Evolutionary conservation across 2,113 vertebrate species (phyloP).

Genomic region (Corvus hawaiiensis): DNA sequence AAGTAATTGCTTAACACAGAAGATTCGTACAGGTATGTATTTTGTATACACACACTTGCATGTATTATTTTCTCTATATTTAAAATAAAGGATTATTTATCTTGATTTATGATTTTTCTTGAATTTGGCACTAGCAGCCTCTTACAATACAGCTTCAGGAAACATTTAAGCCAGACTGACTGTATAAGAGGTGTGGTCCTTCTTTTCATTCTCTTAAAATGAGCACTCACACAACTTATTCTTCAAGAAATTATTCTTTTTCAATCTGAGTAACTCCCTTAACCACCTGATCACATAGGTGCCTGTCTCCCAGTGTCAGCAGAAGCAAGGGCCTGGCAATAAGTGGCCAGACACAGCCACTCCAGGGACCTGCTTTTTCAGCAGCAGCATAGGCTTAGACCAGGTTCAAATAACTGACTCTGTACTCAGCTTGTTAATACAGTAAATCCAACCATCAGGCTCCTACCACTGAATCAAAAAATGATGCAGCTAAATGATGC

Average conservation of each 20-base stretch:
- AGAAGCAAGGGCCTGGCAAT: background rate
- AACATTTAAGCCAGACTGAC: background rate
- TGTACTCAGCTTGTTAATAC: background rate
- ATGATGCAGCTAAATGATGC: slow-evolving; percentile 26
- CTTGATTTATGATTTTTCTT: background rate
- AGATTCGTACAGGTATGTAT: background rate
- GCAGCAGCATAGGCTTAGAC: background rate
- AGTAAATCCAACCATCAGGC: background rate
- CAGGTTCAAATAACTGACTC: background rate
- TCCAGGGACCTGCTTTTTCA: background rate
- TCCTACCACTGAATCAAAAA: slow-evolving; percentile 11
- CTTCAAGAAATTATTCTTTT: background rate
- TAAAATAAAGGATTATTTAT: background rate
- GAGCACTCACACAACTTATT: background rate
- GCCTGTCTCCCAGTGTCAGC: background rate
- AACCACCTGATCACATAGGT: background rate
- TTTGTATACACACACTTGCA: background rate
- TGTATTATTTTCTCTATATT: background rate
- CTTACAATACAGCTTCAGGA: background rate
- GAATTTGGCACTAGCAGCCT: background rate
- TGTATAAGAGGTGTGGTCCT: background rate
- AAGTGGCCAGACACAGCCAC: background rate
- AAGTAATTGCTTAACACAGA: background rate
- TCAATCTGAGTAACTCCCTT: background rate
- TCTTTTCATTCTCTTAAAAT: background rate